Evolutionary conservation across 1,140 invertebrate species (phyloP), one percentile per base, ranked within the genome.

Genomic region (Ostrea denselamellosa): DNA sequence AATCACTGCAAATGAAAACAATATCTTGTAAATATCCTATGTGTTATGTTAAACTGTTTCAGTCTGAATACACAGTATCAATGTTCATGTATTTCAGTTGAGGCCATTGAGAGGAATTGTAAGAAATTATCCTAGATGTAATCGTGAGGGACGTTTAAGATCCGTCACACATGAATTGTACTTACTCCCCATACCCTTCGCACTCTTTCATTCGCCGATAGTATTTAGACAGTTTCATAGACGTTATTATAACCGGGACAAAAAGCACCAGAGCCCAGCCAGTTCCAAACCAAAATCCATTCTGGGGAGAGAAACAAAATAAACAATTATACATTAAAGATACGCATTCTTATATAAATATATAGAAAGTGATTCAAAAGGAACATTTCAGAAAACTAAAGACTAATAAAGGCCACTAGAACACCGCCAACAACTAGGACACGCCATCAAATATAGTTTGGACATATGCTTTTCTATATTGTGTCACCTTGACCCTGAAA

Each of bases 281-380:
- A 3, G 85, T 34, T 8, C 85, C 88, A 77, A 89, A 89, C 88
- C 88, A 89, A 71, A 89, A 89, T 17, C 85, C 88, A 85, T 89
- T 89, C 88, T 89, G 53, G 4, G 81, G 54, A 44, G 34, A 44
- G 5, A 14, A 86, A 17, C 62, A 52, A 83, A 51, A 34, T 19
- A 0, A 54, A 83, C 44, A 53, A n/a, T 2, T 22, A 52, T 44
- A 81, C 4, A 81, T 34, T 22, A 25, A 25, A 81, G 17, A 34
- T 5, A 25, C 17, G n/a, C 58, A 62, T 62, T 62, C 14, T 62
- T 62, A 14, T 14, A 62, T 19, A 44, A 44, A 44, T 44, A 44
- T 44, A 5, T 2, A 44, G 1, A 44, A 44, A 44, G 2, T 44
- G 34, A 2, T 44, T 44, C 34, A 44, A 44, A 44, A 44, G 34